These are phyloP conservation scores for Phylloscopus whistleri DNA, from an alignment of 2,113 vertebrate genomes.

Conservation along the genomic window DNA sequence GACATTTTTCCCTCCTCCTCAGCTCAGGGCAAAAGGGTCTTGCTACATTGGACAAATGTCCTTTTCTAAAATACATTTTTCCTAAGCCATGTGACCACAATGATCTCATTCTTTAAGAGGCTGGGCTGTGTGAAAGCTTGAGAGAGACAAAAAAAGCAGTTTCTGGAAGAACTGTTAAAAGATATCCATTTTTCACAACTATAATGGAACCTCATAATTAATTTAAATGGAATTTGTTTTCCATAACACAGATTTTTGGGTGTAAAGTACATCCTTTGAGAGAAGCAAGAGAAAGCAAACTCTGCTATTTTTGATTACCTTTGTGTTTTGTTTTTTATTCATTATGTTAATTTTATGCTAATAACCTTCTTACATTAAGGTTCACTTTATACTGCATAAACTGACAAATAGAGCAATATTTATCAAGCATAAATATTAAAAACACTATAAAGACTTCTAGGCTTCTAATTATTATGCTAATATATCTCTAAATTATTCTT, in stretches of 20 bases:
- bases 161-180: slow-evolving; percentile 16
- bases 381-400: slow-evolving; percentile 67
- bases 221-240: slow-evolving; percentile 58
- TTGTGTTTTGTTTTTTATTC: slow-evolving; percentile 58
- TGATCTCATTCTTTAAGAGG: background rate
- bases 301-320: slow-evolving; percentile 69
- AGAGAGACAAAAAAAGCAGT: background rate
- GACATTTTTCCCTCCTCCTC: background rate
- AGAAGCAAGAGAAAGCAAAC: slow-evolving; percentile 44
- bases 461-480: slow-evolving; percentile 70
- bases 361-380: slow-evolving; percentile 56
- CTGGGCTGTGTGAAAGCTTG: background rate
- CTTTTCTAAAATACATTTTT: background rate
- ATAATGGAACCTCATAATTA: slow-evolving; percentile 47
- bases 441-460: slow-evolving; percentile 65
- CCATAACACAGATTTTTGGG: slow-evolving; percentile 26
- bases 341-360: slow-evolving; percentile 69
- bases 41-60: background rate
- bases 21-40: background rate
- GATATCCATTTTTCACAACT: background rate
- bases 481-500: slow-evolving; percentile 65
- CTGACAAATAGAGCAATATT: slow-evolving; percentile 69
- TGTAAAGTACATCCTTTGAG: slow-evolving; percentile 38
- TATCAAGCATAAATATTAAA: slow-evolving; percentile 71
- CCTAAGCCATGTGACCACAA: background rate